These are phyloP conservation scores for Drosophila repleta DNA, from an alignment of 1,140 invertebrate species.

Conservation along the genomic window DNA sequence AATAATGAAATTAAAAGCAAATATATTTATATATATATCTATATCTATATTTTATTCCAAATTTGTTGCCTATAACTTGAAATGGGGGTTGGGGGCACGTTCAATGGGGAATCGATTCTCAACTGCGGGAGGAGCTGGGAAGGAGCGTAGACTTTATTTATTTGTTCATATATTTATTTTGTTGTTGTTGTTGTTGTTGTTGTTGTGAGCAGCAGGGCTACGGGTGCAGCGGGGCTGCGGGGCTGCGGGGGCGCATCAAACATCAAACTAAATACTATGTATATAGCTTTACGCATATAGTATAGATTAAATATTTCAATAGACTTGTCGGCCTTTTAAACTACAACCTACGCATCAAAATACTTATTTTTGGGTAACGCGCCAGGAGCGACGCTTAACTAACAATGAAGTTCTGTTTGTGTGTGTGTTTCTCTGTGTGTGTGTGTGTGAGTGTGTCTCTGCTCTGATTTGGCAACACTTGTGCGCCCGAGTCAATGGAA, in stretches of 20 bases:
- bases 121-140: constrained; percentile 51
- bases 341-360: constrained; percentile 68
- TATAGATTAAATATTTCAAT: constrained; percentile 43
- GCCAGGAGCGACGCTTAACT: constrained; percentile 46
- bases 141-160: constrained; percentile 32
- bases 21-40: constrained; percentile 41
- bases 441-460: constrained; percentile 6
- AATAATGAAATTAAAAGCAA: constrained; percentile 72
- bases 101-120: constrained; percentile 45
- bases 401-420: constrained; percentile 36
- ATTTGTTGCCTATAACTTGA: constrained; percentile 69
- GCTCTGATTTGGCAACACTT: constrained; percentile 4
- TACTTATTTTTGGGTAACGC: constrained; percentile 21
- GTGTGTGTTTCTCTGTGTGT: constrained; percentile 13
- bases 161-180: background rate
- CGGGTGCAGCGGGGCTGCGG: constrained; percentile 45
- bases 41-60: constrained; percentile 24
- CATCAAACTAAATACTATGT: constrained; percentile 71
- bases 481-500: constrained; percentile 7
- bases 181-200: too few species aligned
- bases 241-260: constrained; percentile 72
- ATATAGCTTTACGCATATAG: constrained; percentile 43
- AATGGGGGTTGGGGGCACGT: constrained; percentile 32
- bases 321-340: constrained; percentile 51
- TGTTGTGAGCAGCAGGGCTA: constrained; percentile 39